phyloP scores from a whole-genome alignment of 2,888 invertebrate genomes.

The Bursaphelenchus okinawaensis region DNA sequence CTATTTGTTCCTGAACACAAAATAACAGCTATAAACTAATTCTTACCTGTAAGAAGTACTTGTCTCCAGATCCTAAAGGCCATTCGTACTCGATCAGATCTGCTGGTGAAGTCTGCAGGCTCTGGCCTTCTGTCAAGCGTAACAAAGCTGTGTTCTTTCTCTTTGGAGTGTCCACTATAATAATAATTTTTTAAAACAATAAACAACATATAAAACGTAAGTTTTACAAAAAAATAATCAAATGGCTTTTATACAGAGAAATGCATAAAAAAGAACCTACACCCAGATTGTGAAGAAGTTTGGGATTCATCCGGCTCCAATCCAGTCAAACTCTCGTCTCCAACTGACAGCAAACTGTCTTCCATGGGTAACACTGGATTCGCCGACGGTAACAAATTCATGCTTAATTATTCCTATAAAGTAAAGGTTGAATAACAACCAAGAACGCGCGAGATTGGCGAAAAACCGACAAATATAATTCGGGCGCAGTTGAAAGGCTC shows the following conservation, averaged over 20 bases:
- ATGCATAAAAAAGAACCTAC: background rate
- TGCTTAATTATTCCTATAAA: too few relatives aligned
- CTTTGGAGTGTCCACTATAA: background rate
- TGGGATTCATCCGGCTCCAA: background rate
- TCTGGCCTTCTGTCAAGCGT: background rate
- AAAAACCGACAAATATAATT: too few relatives aligned
- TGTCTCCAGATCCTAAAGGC: slow-evolving; percentile 51
- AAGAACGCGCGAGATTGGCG: too few relatives aligned
- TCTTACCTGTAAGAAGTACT: slow-evolving; percentile 48
- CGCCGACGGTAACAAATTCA: background rate
- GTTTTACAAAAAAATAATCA: background rate
- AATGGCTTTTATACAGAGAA: too few relatives aligned
- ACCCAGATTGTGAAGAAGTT: background rate
- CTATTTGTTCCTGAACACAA: slow-evolving; percentile 77
- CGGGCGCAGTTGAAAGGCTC: too few relatives aligned
- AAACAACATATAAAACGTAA: background rate
- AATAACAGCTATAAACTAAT: slow-evolving; percentile 14
- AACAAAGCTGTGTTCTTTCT: background rate
- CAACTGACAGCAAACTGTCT: background rate
- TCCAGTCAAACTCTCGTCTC: background rate
- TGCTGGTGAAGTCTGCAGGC: background rate
- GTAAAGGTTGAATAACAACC: too few relatives aligned
- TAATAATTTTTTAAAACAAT: too few relatives aligned
- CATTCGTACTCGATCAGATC: slow-evolving; percentile 56
- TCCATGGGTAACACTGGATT: background rate